Percentiles rank a stretch among this genome's conserved stretches.
These are phyloP conservation scores for Prunella fulvescens DNA, from an alignment of 2,113 vertebrate species.

Conservation along the genomic window DNA sequence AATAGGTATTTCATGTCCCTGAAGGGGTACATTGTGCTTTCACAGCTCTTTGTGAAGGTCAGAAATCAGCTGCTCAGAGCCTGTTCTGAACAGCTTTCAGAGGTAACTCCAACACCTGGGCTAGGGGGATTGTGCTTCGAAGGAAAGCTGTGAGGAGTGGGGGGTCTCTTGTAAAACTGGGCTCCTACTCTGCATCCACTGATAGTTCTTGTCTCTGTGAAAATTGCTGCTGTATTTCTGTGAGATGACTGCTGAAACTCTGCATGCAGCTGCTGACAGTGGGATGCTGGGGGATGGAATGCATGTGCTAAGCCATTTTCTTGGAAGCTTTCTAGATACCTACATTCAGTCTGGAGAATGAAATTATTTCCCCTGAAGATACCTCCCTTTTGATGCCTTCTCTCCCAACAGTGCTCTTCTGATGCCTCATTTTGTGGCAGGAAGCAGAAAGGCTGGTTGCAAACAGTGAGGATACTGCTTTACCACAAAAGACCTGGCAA, in stretches of 20 bases:
- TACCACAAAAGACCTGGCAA: background rate
- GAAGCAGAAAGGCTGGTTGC: background rate
- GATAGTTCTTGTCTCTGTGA: background rate
- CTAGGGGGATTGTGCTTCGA: background rate
- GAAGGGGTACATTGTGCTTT: background rate
- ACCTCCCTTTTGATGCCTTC: background rate
- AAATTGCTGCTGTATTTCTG: background rate
- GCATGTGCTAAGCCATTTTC: background rate
- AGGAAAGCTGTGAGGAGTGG: accelerated
- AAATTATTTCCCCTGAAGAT: background rate
- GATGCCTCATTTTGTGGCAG: background rate
- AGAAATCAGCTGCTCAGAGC: background rate
- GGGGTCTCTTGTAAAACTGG: background rate
- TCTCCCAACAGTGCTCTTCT: background rate
- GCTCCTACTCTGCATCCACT: background rate
- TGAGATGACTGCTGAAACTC: background rate
- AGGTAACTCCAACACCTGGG: background rate
- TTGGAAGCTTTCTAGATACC: background rate
- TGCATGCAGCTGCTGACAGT: background rate
- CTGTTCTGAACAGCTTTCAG: background rate
- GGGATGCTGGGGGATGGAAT: background rate
- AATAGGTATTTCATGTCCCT: background rate
- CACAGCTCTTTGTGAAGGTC: background rate
- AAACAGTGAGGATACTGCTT: background rate
- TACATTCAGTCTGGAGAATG: background rate